Conservation (phyloP, 1,140 invertebrate species). For the Eriosoma lanigerum region DNA sequence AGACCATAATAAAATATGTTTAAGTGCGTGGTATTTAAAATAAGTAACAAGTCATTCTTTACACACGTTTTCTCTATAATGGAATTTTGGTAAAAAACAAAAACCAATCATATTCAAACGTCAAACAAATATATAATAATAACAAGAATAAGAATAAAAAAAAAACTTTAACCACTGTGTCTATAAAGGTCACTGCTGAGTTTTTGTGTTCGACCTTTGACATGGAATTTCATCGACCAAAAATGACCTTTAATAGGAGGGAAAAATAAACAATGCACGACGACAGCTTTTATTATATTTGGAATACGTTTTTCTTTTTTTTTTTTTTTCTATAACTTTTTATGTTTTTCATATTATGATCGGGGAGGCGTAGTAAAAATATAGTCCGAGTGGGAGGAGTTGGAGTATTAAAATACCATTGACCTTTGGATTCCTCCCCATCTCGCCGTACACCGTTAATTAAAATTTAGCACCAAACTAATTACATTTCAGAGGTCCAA, state of each 20-base stretch:
- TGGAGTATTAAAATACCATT: slow-evolving; percentile 36
- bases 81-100: not conserved
- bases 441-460: not conserved
- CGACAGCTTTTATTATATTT: slow-evolving; percentile 28
- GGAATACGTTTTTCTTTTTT: too few species aligned
- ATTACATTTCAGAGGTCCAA: slow-evolving; percentile 36
- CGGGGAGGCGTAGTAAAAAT: not conserved
- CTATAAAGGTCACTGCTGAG: slow-evolving; percentile 13
- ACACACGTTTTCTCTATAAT: too few species aligned
- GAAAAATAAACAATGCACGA: slow-evolving; percentile 32
- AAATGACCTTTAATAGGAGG: slow-evolving; percentile 35
- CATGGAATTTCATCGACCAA: slow-evolving; percentile 20
- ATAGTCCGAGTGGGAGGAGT: slow-evolving; percentile 33
- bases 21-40: too few species aligned
- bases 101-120: not conserved
- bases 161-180: slow-evolving; percentile 3
- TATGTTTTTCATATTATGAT: slow-evolving; percentile 13
- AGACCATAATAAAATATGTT: too few species aligned
- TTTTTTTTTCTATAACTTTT: slow-evolving; percentile 4
- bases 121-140: not conserved
- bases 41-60: too few species aligned
- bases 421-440: slow-evolving; percentile 8
- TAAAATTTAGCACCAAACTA: slow-evolving; percentile 42
- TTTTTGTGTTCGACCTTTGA: slow-evolving; percentile 28
- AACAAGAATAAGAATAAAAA: not conserved